Evolutionary conservation across 2,888 invertebrate species (phyloP), one percentile per base, ranked within the genome.

Genomic region (Amaurobius ferox): DNA sequence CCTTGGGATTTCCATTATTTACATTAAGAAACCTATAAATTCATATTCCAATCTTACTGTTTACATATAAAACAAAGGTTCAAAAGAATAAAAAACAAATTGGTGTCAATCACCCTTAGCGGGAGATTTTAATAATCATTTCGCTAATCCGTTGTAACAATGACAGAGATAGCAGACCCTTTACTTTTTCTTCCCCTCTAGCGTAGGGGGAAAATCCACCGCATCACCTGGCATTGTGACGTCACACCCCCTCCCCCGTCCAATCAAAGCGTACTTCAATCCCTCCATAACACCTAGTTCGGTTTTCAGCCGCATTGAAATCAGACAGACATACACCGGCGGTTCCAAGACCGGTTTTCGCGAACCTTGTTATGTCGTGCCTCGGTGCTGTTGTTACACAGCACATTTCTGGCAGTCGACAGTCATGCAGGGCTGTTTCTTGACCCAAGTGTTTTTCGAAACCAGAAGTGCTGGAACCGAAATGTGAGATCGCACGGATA

Each of bases 221-320:
- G 32, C 83, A 72, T 78, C 77, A 71, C 72, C 72, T 72, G 83
- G 77, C 64, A 85, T 77, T 72, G 55, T 85, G 83, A 85, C 83
- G 83, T 85, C 83, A 85, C 66, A 39, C 48, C 81, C 48, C 44
- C 44, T 16, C 71, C 83, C 77, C 72, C 72, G 66, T 71, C 83
- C 83, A 85, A 85, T 85, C 55, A 55, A 55, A 55, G 55, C 55
- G 19, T 55, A 16, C 55, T 23, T 55, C 55, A 55, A 6, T 44
- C n/a, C 44, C 55, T 23, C 55, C 55, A 55, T 23, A 55, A 55
- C 55, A 55, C 55, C 55, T 55, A 55, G 55, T 55, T 55, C 55
- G 55, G 55, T 55, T 67, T 64, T 67, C 80, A 30, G 66, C 61
- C 30, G 76, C 67, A 73, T 55, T 55, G 55, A 55, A 55, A 55